Percentiles rank a stretch among this genome's conserved stretches.
These are phyloP conservation scores for Unio delphinus DNA, from an alignment of 2,888 invertebrate species.

Conservation along the genomic window DNA sequence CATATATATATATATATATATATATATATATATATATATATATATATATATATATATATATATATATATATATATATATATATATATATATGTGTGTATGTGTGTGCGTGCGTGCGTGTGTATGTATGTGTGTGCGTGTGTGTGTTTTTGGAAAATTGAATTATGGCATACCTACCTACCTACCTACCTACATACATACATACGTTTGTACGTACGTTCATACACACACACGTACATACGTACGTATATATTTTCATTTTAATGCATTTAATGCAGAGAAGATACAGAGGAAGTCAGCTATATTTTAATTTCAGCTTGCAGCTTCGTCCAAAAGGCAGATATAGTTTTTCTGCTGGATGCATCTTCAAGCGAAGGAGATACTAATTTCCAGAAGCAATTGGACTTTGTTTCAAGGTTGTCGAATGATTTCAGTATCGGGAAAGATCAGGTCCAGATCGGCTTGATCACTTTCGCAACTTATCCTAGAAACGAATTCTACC, in stretches of 20 bases:
- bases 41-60: too few species aligned
- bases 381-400: conserved; percentile 43
- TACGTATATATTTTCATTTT: not conserved
- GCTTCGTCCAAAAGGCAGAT: conserved; percentile 43
- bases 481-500: conserved; percentile 39
- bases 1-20: too few species aligned
- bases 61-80: too few species aligned
- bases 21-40: too few species aligned
- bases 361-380: conserved; percentile 38
- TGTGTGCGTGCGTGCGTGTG: too few species aligned
- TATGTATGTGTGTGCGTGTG: too few species aligned
- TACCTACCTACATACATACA: too few species aligned
- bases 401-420: conserved; percentile 42
- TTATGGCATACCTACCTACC: too few species aligned
- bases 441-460: conserved; percentile 43
- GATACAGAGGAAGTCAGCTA: not conserved
- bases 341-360: conserved; percentile 48
- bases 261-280: conserved; percentile 1
- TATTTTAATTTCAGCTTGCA: conserved; percentile 38
- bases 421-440: conserved; percentile 39
- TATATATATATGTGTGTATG: too few species aligned
- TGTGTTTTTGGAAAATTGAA: too few species aligned
- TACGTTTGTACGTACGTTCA: too few species aligned
- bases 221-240: not conserved
- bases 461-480: conserved; percentile 43